Evolutionary conservation across 2,113 vertebrate genomes (phyloP).

Genomic region (Chamaetylas fuelleborni): DNA sequence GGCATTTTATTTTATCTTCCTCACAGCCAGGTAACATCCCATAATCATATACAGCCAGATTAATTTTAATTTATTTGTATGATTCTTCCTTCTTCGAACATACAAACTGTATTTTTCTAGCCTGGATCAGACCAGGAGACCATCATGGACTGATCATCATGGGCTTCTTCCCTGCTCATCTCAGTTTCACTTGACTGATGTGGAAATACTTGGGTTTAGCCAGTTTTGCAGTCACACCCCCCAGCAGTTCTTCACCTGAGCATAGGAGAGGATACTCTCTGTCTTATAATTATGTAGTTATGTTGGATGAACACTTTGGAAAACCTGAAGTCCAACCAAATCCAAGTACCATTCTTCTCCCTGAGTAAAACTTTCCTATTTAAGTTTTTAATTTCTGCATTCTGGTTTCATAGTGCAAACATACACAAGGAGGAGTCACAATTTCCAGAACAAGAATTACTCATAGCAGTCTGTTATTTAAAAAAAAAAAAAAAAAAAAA

Average conservation of each 20-base stretch:
- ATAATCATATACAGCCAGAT: background rate
- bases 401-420: background rate
- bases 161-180: background rate
- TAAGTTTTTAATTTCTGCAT: background rate
- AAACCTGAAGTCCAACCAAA: background rate
- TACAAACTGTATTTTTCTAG: background rate
- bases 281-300: background rate
- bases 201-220: background rate
- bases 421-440: background rate
- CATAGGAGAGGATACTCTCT: background rate
- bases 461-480: background rate
- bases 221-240: background rate
- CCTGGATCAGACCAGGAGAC: background rate
- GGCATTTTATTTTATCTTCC: background rate
- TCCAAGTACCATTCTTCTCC: background rate
- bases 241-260: background rate
- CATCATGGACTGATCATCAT: background rate
- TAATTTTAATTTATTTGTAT: background rate
- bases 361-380: background rate
- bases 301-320: background rate
- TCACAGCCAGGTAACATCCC: background rate
- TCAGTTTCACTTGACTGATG: background rate
- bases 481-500: background rate
- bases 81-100: background rate
- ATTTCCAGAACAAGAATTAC: background rate